Conservation (phyloP, 2,113 vertebrate species). For the Todiramphus chloris region DNA sequence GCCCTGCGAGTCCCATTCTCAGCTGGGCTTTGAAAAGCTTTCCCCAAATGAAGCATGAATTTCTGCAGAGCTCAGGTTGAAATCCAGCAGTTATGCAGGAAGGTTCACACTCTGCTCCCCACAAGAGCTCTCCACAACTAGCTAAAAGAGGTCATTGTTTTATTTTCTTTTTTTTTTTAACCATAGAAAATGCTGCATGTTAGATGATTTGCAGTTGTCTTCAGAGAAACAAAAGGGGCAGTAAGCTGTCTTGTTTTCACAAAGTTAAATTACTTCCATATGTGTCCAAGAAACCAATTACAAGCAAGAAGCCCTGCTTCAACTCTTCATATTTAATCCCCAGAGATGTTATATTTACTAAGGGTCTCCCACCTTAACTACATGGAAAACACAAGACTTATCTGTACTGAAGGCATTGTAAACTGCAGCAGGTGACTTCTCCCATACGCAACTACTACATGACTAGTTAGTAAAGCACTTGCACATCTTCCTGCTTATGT, state of each 20-base stretch:
- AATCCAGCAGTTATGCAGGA: not conserved
- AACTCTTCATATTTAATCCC: not conserved
- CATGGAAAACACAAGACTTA: not conserved
- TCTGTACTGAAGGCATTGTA: not conserved
- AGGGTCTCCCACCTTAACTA: not conserved
- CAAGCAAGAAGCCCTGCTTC: not conserved
- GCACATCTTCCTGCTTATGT: not conserved
- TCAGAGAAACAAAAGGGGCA: slow-evolving; percentile 59
- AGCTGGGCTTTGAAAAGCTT: not conserved
- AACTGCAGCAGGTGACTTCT: not conserved
- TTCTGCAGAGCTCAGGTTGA: not conserved
- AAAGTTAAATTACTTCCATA: slow-evolving; percentile 48
- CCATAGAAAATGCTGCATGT: not conserved
- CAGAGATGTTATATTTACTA: not conserved
- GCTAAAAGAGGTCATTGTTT: not conserved
- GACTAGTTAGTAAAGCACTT: not conserved
- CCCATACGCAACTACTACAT: rapidly evolving
- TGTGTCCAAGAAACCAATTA: slow-evolving; percentile 35
- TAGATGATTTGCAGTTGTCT: slow-evolving; percentile 40
- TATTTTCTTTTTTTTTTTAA: not conserved
- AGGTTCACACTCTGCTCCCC: not conserved
- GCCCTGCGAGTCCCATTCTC: not conserved
- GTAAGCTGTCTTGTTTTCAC: not conserved
- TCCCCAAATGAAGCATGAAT: rapidly evolving
- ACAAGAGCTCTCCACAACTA: not conserved